phyloP scores from a whole-genome alignment of 2,113 vertebrate genomes.

The Takifugu bimaculatus region DNA sequence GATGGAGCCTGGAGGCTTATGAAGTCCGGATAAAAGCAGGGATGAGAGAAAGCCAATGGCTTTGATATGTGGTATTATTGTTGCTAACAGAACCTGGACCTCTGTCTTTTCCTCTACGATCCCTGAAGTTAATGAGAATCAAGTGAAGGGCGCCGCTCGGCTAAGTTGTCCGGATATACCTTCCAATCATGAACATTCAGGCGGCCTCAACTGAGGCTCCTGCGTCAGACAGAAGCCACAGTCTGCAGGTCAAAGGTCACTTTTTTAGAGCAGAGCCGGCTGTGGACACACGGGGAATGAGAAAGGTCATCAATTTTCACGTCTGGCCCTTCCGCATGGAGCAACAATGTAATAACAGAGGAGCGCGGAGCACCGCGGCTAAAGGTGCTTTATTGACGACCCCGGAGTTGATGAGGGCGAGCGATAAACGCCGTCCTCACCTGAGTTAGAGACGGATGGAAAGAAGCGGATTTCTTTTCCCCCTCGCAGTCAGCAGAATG shows the following conservation, averaged over 20 bases:
- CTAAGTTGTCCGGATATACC: neutral
- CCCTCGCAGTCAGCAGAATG: neutral
- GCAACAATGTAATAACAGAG: slow-evolving; percentile 15
- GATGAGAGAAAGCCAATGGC: neutral
- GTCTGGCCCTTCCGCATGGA: slow-evolving; percentile 32
- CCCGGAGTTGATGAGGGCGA: slow-evolving; percentile 13
- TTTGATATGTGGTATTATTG: slow-evolving; percentile 4
- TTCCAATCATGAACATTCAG: neutral
- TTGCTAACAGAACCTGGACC: neutral
- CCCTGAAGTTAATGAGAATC: too few species aligned
- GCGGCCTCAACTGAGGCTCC: neutral
- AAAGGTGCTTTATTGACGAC: slow-evolving; percentile 16
- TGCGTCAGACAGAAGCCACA: slow-evolving; percentile 8
- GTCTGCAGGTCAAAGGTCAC: slow-evolving; percentile 16
- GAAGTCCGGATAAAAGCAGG: neutral
- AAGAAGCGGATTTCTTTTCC: neutral
- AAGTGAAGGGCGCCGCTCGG: too few species aligned
- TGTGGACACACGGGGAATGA: slow-evolving; percentile 27
- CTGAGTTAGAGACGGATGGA: neutral
- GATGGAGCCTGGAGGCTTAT: slow-evolving; percentile 10
- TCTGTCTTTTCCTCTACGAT: too few species aligned
- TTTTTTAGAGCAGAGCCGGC: slow-evolving; percentile 27
- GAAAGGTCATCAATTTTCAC: slow-evolving; percentile 39
- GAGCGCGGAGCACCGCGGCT: neutral
- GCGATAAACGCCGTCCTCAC: neutral